Conservation (phyloP, 35 echinoderm and acorn worm genomes). For the Lytechinus variegatus region DNA sequence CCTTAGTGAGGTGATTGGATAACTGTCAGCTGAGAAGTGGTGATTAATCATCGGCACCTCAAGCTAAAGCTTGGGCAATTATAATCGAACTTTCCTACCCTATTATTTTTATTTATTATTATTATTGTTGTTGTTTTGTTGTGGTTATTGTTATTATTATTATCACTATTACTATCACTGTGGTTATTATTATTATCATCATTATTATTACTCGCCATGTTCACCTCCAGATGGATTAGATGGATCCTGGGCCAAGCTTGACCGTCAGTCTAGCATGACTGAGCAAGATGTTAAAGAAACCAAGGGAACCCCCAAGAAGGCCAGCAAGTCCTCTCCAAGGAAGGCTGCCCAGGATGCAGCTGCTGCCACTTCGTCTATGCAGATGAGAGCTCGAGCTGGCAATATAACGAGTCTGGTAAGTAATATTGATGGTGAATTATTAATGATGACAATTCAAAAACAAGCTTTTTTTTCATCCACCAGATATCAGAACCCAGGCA, state of each 20-base stretch:
- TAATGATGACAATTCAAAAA: too few relatives aligned
- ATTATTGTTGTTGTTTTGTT: too few relatives aligned
- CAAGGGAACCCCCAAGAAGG: conserved; percentile 68
- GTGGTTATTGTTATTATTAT: too few relatives aligned
- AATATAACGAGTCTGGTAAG: conserved; percentile 67
- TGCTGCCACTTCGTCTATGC: conserved; percentile 51
- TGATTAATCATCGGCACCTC: too few relatives aligned
- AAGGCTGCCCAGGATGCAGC: background rate
- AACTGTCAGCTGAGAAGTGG: too few relatives aligned
- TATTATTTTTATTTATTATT: too few relatives aligned
- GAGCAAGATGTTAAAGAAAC: conserved; percentile 67
- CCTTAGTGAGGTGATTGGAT: too few relatives aligned
- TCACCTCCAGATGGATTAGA: conserved; percentile 49
- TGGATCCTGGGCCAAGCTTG: conserved; percentile 61
- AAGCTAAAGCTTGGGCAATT: too few relatives aligned
- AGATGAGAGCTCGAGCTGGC: conserved; percentile 75
- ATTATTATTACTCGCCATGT: background rate
- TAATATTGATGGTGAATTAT: background rate
- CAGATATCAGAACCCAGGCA: too few relatives aligned
- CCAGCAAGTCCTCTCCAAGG: conserved; percentile 60
- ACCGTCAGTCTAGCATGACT: conserved; percentile 34
- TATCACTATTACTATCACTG: too few relatives aligned
- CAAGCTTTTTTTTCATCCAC: too few relatives aligned
- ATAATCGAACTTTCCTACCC: too few relatives aligned
- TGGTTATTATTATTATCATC: background rate